Evolutionary conservation across 2,797 vertebrate genomes (phyloP).

Genomic region (Uromys caudimaculatus): DNA sequence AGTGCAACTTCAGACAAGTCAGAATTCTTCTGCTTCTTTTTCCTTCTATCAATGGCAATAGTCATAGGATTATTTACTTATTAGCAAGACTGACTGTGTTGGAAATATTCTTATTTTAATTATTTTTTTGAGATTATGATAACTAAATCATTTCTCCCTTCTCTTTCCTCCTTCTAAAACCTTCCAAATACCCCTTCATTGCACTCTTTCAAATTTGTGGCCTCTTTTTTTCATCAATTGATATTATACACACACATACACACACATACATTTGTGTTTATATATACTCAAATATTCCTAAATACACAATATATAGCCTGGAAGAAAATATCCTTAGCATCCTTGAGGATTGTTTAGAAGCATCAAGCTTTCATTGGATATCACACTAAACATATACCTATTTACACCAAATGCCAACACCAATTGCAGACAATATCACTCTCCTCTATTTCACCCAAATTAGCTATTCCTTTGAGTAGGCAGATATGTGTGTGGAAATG

Average conservation of each 20-base stretch:
- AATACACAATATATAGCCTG: neutral
- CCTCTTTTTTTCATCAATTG: neutral
- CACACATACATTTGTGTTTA: neutral
- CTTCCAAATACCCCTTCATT: neutral
- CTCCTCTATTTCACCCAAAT: conserved; percentile 19
- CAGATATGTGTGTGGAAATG: conserved; percentile 18
- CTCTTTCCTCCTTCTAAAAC: neutral
- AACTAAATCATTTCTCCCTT: neutral
- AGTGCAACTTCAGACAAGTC: neutral
- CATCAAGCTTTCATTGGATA: conserved; percentile 13
- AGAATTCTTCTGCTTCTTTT: conserved; percentile 26
- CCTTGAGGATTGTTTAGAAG: conserved; percentile 45
- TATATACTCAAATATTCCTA: neutral
- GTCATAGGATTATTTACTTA: neutral
- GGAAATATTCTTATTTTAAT: neutral
- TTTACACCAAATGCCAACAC: conserved; percentile 44
- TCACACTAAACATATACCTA: neutral
- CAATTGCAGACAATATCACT: conserved; percentile 35
- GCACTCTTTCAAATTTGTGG: neutral
- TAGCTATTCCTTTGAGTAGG: conserved; percentile 43
- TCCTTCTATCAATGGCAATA: neutral
- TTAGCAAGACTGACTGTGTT: conserved; percentile 18
- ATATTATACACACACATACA: neutral
- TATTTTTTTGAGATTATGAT: neutral
- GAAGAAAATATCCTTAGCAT: conserved; percentile 13